Percentiles rank a stretch among this genome's conserved stretches.
Evolutionary conservation across 1,140 invertebrate species (phyloP).

Genomic region (Carposina sasakii): DNA sequence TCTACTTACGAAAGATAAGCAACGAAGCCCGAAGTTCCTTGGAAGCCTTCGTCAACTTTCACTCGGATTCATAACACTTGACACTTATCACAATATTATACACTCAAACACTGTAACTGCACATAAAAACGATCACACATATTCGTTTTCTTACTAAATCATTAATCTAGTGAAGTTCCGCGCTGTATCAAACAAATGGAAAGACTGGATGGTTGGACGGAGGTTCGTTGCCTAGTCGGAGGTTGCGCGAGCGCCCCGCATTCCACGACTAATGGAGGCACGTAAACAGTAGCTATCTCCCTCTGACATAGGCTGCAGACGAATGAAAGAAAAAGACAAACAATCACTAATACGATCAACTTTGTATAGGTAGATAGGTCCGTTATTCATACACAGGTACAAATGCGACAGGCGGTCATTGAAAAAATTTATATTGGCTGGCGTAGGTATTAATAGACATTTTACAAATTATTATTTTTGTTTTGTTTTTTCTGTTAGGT

Average conservation of each 20-base stretch:
- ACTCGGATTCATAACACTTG: conserved; percentile 65
- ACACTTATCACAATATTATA: conserved; percentile 46
- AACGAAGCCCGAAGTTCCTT: conserved; percentile 47
- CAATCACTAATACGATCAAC: conserved; percentile 21
- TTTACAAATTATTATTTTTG: too few species aligned
- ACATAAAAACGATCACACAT: conserved; percentile 58
- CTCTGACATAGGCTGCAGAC: conserved; percentile 18
- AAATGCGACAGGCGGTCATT: conserved; percentile 9
- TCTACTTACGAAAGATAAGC: conserved; percentile 60
- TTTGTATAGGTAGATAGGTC: conserved; percentile 56
- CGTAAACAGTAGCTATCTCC: conserved; percentile 41
- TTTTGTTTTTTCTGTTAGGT: too few species aligned
- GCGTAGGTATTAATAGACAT: too few species aligned
- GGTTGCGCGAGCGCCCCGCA: conserved; percentile 62
- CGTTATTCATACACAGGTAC: conserved; percentile 66
- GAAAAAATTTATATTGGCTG: too few species aligned
- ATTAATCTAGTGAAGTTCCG: too few species aligned
- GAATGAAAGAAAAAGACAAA: conserved; percentile 18
- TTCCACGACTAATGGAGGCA: conserved; percentile 55
- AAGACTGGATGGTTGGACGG: conserved; percentile 45
- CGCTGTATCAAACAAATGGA: conserved; percentile 48
- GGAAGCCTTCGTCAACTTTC: conserved; percentile 51
- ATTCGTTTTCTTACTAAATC: too few species aligned
- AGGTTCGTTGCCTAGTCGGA: conserved; percentile 28
- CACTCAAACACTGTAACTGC: conserved; percentile 55